Percentiles rank a stretch among this genome's conserved stretches.
phyloP scores from a whole-genome alignment of 1,140 invertebrate species.

The Drosophila sechellia region DNA sequence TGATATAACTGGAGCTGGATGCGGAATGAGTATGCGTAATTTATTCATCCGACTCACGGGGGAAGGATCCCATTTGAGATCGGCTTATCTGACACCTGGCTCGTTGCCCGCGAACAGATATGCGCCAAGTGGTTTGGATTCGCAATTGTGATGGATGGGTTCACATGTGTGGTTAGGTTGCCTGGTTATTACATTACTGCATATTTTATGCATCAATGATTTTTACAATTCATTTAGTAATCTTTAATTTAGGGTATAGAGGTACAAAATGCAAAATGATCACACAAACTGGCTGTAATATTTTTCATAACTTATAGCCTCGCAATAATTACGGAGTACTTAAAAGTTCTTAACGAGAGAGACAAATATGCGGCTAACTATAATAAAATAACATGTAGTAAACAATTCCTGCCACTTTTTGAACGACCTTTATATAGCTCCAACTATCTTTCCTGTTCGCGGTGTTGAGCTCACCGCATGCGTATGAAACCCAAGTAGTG shows the following conservation, averaged over 20 bases:
- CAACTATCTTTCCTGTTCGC: background rate
- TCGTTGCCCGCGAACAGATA: conserved; percentile 9
- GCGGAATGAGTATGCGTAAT: conserved; percentile 44
- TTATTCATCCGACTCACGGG: conserved; percentile 37
- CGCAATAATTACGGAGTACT: too few species aligned
- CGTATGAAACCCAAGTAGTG: conserved; percentile 15
- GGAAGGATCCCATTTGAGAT: conserved; percentile 46
- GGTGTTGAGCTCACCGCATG: conserved; percentile 26
- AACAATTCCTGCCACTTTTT: too few species aligned
- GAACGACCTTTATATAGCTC: conserved; percentile 16
- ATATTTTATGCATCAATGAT: background rate
- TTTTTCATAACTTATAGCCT: too few species aligned
- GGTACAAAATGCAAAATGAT: too few species aligned
- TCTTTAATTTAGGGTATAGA: too few species aligned
- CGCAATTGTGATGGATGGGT: conserved; percentile 1
- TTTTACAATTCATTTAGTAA: background rate
- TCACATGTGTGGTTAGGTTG: background rate
- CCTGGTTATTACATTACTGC: background rate
- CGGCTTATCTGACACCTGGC: conserved; percentile 25
- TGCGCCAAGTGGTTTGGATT: conserved; percentile 29
- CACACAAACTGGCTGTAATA: too few species aligned
- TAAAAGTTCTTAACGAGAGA: background rate
- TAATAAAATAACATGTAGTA: too few species aligned
- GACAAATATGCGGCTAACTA: too few species aligned
- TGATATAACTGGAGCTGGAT: conserved; percentile 58